phyloP scores from a whole-genome alignment of 2,113 vertebrate genomes.

The Nothoprocta perdicaria region DNA sequence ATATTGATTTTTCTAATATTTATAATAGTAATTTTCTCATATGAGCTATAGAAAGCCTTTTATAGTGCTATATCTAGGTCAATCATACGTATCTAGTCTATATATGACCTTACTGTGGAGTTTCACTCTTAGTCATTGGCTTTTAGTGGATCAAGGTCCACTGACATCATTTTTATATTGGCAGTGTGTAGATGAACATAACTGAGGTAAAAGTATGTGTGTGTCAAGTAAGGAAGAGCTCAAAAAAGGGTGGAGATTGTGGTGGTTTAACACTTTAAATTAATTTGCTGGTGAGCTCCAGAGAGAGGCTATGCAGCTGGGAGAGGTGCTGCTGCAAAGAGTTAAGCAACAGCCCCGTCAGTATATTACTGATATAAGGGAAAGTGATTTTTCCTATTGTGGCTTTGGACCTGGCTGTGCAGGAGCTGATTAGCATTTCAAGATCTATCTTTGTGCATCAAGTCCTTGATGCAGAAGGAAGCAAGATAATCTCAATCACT shows the following conservation, averaged over 20 bases:
- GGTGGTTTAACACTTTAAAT: neutral
- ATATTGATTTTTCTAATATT: neutral
- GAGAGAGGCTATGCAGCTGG: neutral
- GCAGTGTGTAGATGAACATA: rapidly evolving
- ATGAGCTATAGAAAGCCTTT: neutral
- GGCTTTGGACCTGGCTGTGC: neutral
- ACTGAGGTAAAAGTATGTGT: neutral
- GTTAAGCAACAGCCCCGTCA: neutral
- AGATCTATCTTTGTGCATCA: neutral
- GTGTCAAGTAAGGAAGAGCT: neutral
- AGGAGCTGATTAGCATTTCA: neutral
- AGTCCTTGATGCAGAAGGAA: neutral
- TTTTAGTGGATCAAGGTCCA: neutral
- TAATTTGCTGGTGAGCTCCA: neutral
- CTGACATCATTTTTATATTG: neutral
- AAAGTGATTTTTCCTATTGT: neutral
- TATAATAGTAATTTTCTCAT: neutral
- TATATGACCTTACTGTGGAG: neutral
- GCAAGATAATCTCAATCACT: neutral
- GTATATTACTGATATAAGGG: neutral
- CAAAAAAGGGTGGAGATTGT: neutral
- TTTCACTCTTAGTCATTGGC: neutral
- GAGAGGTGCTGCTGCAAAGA: neutral
- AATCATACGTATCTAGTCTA: neutral
- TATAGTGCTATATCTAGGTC: neutral